phyloP scores from a whole-genome alignment of 2,888 invertebrate species.

The Cartodere bifasciata region DNA sequence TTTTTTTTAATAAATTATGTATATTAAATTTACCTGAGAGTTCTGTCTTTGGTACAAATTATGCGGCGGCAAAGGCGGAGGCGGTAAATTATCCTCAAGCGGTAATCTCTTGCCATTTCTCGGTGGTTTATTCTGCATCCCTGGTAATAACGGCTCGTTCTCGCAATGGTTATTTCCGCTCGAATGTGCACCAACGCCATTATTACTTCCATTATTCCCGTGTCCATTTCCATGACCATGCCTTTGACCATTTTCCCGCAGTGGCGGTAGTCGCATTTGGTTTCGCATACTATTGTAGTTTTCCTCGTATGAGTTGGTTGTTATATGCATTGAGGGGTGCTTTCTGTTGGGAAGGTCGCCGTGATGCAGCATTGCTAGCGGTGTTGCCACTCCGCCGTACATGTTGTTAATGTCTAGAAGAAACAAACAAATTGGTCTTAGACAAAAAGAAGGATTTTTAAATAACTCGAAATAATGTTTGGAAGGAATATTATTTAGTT shows the following conservation, averaged over 20 bases:
- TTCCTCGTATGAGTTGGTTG: constrained; percentile 28
- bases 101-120: constrained; percentile 34
- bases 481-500: too few species aligned
- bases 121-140: constrained; percentile 21
- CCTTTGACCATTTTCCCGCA: constrained; percentile 40
- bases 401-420: constrained; percentile 36
- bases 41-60: constrained; percentile 20
- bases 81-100: constrained; percentile 39
- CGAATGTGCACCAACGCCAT: too few species aligned
- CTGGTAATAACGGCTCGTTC: constrained; percentile 43
- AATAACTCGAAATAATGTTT: too few species aligned
- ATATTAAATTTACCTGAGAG: constrained; percentile 12
- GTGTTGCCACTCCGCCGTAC: constrained; percentile 61
- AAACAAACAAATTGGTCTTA: too few species aligned
- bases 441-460: too few species aligned
- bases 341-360: constrained; percentile 36
- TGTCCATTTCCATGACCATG: too few species aligned
- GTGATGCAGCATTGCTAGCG: constrained; percentile 51
- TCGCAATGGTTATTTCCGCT: constrained; percentile 36
- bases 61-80: constrained; percentile 49
- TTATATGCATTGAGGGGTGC: constrained; percentile 33
- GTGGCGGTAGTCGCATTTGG: constrained; percentile 42
- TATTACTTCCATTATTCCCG: too few species aligned
- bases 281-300: constrained; percentile 25
- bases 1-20: too few species aligned